Conservation (phyloP, 2,113 vertebrate species). For the Pangasianodon gigas region DNA sequence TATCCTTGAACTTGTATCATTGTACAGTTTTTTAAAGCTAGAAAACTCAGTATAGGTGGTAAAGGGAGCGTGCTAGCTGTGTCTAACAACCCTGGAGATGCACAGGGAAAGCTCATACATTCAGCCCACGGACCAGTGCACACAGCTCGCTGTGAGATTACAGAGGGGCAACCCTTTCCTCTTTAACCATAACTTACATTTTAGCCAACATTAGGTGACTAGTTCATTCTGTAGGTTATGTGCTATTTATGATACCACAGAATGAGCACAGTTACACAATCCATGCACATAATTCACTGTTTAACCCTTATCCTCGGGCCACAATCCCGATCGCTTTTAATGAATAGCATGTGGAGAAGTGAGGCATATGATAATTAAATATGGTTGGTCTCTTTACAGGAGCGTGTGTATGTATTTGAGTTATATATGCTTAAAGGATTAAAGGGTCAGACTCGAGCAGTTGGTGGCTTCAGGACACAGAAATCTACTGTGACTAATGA, state of each 20-base stretch:
- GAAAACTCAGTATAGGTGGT: neutral
- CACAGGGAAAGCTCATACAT: neutral
- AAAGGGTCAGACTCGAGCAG: neutral
- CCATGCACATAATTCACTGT: neutral
- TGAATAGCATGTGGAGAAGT: neutral
- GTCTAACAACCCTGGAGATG: neutral
- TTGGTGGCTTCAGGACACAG: neutral
- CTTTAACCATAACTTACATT: neutral
- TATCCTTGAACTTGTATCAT: neutral
- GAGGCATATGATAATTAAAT: neutral
- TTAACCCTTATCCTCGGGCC: slow-evolving; percentile 1
- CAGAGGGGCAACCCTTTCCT: neutral
- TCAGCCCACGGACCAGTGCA: neutral
- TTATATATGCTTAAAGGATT: neutral
- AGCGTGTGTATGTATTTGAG: neutral
- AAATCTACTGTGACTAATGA: slow-evolving; percentile 18
- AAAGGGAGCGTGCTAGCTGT: neutral
- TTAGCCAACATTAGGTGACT: neutral
- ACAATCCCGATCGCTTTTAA: neutral
- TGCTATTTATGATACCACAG: neutral
- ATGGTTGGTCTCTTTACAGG: neutral
- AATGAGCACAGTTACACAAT: neutral
- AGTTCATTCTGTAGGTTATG: neutral
- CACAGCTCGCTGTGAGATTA: no score
- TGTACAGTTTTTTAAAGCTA: no score